Percentiles rank a stretch among this genome's conserved stretches.
These are phyloP conservation scores for Athene cunicularia DNA, from an alignment of 2,113 vertebrate species.

Conservation along the genomic window DNA sequence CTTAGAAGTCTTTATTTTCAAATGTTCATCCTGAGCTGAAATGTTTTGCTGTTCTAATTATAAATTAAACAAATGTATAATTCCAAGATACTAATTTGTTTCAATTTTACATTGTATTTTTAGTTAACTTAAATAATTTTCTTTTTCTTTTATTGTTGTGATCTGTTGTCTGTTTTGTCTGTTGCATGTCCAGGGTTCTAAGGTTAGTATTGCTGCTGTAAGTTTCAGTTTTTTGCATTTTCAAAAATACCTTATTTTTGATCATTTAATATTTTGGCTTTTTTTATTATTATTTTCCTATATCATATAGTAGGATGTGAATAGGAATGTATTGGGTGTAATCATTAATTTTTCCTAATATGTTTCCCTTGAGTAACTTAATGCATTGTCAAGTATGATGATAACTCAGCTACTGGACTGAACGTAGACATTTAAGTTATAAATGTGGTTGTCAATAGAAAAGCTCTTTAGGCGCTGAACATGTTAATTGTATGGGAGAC, in stretches of 20 bases:
- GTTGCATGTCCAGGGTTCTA: slow-evolving; percentile 95
- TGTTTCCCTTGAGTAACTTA: background rate
- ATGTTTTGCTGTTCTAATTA: slow-evolving; percentile 34
- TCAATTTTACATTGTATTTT: slow-evolving; percentile 79
- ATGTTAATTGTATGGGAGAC: background rate
- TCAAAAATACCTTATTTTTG: slow-evolving; percentile 71
- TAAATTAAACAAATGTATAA: slow-evolving; percentile 59
- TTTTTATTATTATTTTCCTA: slow-evolving; percentile 54
- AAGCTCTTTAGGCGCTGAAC: background rate
- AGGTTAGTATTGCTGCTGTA: slow-evolving; percentile 96
- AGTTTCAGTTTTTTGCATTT: slow-evolving; percentile 84
- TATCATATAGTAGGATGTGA: background rate
- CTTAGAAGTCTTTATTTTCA: slow-evolving; percentile 11
- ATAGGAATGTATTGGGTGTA: background rate
- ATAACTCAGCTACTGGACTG: background rate
- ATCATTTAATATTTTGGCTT: slow-evolving; percentile 59
- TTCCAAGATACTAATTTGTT: slow-evolving; percentile 71
- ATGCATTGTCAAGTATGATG: background rate
- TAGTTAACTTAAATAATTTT: slow-evolving; percentile 87
- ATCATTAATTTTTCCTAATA: background rate
- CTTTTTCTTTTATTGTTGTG: slow-evolving; percentile 84
- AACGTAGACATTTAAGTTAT: background rate
- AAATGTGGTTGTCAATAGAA: background rate
- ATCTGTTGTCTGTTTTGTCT: slow-evolving; percentile 86
- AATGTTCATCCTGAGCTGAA: background rate